These are phyloP conservation scores for Drosophila paulistorum DNA, from an alignment of 1,140 invertebrate genomes.

Conservation along the genomic window DNA sequence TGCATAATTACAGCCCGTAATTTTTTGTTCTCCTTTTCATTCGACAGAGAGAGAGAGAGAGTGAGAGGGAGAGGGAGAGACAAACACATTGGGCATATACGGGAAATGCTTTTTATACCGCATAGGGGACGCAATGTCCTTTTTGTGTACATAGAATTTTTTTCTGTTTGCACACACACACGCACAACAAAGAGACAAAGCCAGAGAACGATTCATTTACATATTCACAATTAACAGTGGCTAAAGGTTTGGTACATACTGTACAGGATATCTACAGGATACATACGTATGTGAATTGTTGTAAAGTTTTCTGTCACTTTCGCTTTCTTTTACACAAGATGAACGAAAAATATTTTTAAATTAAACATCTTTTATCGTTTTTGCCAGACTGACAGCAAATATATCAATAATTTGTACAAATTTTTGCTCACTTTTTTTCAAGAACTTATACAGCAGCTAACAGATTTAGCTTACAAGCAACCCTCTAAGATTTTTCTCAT, in stretches of 20 bases:
- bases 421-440: background rate
- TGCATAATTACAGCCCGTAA: slow-evolving; percentile 79
- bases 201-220: slow-evolving; percentile 39
- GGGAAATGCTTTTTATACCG: slow-evolving; percentile 31
- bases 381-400: slow-evolving; percentile 5
- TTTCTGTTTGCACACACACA: slow-evolving; percentile 43
- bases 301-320: background rate
- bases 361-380: slow-evolving; percentile 3
- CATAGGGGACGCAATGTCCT: slow-evolving; percentile 72
- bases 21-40: slow-evolving; percentile 46
- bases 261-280: background rate
- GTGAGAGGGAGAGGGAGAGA: too few relatives aligned
- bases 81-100: slow-evolving; percentile 29
- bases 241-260: background rate
- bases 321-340: background rate
- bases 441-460: background rate
- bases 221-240: slow-evolving; percentile 40
- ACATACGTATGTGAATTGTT: background rate
- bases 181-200: slow-evolving; percentile 28
- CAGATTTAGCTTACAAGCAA: background rate
- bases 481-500: background rate
- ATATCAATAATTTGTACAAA: slow-evolving; percentile 28
- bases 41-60: background rate
- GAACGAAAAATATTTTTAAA: background rate
- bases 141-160: slow-evolving; percentile 53